A percentile compares a stretch with the other conserved stretches of the same genome.
phyloP scores from a whole-genome alignment of 2,888 invertebrate species.

The Idaea aversata region DNA sequence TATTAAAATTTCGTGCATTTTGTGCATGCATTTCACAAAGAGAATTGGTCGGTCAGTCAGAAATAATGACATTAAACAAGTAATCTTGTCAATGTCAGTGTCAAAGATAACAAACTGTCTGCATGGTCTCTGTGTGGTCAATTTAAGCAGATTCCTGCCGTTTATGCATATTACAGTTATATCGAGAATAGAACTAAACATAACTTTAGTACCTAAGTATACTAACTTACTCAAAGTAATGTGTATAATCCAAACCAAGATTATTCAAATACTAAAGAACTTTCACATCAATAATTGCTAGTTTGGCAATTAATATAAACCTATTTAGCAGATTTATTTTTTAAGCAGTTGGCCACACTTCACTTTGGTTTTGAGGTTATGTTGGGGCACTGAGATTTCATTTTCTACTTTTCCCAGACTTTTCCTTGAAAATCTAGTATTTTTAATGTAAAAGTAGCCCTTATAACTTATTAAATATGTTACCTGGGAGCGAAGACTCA shows the following conservation, averaged over 20 bases:
- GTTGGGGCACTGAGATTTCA: background rate
- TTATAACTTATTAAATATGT: constrained; percentile 33
- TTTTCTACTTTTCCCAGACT: background rate
- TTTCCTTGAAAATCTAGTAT: no score
- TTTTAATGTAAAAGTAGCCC: background rate
- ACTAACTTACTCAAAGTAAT: no score
- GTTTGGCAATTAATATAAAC: background rate
- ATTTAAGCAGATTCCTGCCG: no score
- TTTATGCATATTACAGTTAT: no score
- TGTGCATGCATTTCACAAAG: background rate
- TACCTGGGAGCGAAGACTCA: constrained; percentile 81
- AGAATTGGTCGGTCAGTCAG: background rate
- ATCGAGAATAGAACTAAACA: no score
- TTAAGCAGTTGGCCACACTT: background rate
- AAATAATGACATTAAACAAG: background rate
- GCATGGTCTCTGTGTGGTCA: no score
- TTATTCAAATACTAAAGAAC: no score
- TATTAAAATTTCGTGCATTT: background rate
- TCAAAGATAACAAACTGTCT: background rate
- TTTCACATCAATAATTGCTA: no score
- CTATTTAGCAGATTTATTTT: background rate
- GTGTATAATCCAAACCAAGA: no score
- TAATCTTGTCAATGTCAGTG: background rate
- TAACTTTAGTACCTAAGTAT: no score
- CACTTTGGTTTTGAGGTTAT: background rate